Conservation (phyloP, 2,797 vertebrate genomes). For the Alosa sapidissima region DNA sequence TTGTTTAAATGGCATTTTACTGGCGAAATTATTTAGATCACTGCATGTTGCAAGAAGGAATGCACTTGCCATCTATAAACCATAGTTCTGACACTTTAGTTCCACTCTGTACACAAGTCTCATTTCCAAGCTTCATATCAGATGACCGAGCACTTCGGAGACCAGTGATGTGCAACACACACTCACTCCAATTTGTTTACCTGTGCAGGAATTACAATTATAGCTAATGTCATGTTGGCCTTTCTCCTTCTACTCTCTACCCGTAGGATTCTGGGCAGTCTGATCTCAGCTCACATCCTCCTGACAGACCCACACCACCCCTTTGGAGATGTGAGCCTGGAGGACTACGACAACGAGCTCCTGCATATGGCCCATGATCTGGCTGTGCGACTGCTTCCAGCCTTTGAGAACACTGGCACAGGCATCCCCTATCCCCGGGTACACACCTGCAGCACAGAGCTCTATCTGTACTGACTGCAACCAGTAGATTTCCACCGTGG, state of each 20-base stretch:
- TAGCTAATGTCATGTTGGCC: background rate
- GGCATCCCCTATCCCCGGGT: conserved; percentile 96
- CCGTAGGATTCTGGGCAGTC: conserved; percentile 89
- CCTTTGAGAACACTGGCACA: conserved; percentile 97
- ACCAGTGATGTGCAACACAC: background rate
- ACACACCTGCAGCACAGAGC: background rate
- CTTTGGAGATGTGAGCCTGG: conserved; percentile 87
- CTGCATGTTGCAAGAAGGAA: background rate
- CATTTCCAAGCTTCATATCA: background rate
- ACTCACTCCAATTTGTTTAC: background rate
- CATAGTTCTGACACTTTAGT: background rate
- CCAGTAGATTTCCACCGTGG: background rate
- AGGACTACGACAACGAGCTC: conserved; percentile 91
- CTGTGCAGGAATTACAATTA: background rate
- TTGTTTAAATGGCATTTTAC: background rate
- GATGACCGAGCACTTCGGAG: background rate
- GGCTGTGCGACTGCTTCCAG: conserved; percentile 91
- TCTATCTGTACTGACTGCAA: background rate
- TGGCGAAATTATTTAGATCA: background rate
- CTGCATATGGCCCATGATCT: conserved; percentile 93
- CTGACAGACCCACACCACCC: conserved; percentile 92
- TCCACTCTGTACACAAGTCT: background rate
- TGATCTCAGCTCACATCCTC: conserved; percentile 95
- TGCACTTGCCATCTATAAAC: background rate
- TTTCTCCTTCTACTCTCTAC: background rate